Base-by-base conservation (phyloP, 2,888 invertebrate species). In the Eumerus sabulonum region DNA sequence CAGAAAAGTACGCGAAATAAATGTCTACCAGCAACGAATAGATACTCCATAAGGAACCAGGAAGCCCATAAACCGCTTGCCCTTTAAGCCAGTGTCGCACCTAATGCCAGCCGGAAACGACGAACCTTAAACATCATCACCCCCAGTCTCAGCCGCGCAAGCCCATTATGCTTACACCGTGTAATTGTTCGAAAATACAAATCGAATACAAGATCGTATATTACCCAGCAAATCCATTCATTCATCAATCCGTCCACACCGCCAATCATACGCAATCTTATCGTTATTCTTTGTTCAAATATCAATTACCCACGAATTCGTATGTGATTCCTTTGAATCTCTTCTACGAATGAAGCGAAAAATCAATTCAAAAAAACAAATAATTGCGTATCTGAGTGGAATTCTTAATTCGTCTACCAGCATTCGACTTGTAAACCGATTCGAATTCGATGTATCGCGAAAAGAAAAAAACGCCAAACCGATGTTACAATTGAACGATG, bases 361-460 rank as follows among this genome's bases (percentile, higher is more conserved):
- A 60, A 73, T 73, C 66, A 73, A 73, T 73, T 73, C 48, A 54
- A 44, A 56, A 38, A n/a, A n/a, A n/a, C n/a, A n/a, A 27, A 73
- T 74, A 74, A 76, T 72, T 51, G 47, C 18, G 60, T 53, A 62
- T 51, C 57, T 67, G 77, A 77, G 56, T 7, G 27, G 77, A 77
- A 77, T 77, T 51, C 19, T 48, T 66, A 72, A 72, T 77, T 64
- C 27, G 36, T 56, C 63, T 42, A 27, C 27, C 27, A 57, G 56
- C 56, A 63, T 57, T 63, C 7, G 27, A 27, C 27, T 27, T 27
- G 27, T 57, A 71, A n/a, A 63, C 50, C 36, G 56, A 51, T 63
- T 63, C 56, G 27, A 4, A 27, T 27, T 36, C 50, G 19, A 44
- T 50, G 71, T 63, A 40, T 40, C 12, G 40, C n/a, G n/a, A 11